A percentile compares a stretch with the other conserved stretches of the same genome.
These are phyloP conservation scores for Iselma pallidipennis DNA, from an alignment of 2,888 invertebrate genomes.

Conservation along the genomic window DNA sequence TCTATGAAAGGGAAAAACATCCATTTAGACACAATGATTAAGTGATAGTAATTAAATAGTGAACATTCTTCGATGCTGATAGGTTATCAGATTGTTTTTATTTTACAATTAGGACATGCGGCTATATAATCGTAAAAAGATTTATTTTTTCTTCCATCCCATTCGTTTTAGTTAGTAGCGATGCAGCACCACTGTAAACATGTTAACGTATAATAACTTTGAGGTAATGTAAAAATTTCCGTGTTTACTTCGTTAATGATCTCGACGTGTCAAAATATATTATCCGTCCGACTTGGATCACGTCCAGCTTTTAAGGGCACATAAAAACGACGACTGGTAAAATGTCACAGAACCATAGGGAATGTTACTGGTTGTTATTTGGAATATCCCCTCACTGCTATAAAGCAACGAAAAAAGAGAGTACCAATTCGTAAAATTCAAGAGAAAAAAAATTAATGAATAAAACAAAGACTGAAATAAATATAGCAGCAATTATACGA, in stretches of 20 bases:
- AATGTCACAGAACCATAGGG: slow-evolving; percentile 21
- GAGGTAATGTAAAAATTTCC: slow-evolving; percentile 15
- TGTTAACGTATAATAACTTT: slow-evolving; percentile 17
- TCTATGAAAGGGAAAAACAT: background rate
- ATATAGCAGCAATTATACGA: slow-evolving; percentile 16
- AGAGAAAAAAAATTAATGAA: background rate
- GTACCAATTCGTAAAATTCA: no score
- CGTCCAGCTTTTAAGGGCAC: slow-evolving; percentile 18
- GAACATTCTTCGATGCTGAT: background rate
- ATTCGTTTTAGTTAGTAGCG: no score
- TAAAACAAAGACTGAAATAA: background rate
- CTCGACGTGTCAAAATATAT: slow-evolving; percentile 27
- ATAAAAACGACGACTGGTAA: slow-evolving; percentile 12
- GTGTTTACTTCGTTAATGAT: slow-evolving; percentile 27
- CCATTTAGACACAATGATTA: slow-evolving; percentile 1
- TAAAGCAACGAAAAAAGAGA: no score
- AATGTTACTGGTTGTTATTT: background rate
- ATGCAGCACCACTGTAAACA: slow-evolving; percentile 16
- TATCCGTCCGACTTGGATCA: slow-evolving; percentile 12
- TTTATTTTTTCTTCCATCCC: slow-evolving; percentile 9
- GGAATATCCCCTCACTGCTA: background rate
- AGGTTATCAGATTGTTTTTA: slow-evolving; percentile 2
- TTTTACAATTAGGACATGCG: no score
- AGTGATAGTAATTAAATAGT: background rate
- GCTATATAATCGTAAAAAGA: slow-evolving; percentile 11